Evolutionary conservation across 2,113 vertebrate genomes (phyloP), one percentile per base, ranked within the genome.

Genomic region (Pituophis catenifer): DNA sequence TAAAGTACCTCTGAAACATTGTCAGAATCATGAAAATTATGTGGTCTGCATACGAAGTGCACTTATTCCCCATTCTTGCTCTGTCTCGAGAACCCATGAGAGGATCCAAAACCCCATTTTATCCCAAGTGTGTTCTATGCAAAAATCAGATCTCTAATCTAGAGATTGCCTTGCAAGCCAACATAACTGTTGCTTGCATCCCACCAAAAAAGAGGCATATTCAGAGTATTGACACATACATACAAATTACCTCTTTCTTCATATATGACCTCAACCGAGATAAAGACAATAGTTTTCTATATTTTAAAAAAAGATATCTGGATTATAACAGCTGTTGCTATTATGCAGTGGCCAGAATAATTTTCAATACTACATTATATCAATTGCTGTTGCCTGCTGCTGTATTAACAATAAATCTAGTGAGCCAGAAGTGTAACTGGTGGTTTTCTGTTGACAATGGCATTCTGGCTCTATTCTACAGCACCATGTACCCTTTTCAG

Each of bases 311-410:
- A 97, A 97, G 33, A 81, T 38, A 97, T 95, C 97, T 97, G 97
- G 97, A 95, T 13, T 55, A 58, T 95, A 93, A 97, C 96, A 95
- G 96, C 88, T 44, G 75, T 86, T 95, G 91, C 88, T 70, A 91
- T 89, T 95, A 94, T 86, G 93, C 95, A 75, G 93, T 93, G 92
- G 86, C 94, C 94, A 96, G 95, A 96, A 96, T 90, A 93, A 93
- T 93, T 95, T 96, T 96, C 97, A 97, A 70, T 91, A 95, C 96
- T 95, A 95, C 96, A 96, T 97, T 95, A 96, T 94, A 91, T 93
- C 91, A 96, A 94, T 92, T 95, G 44, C 55, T 91, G 91, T 93
- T 94, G 96, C 85, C 96, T 95, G 97, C 97, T 96, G 96, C 96
- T 89, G 89, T 89, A 95, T 96, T 95, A 95, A 95, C 91, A 94